Conservation (phyloP, 2,797 vertebrate species). For the Tapirus indicus region DNA sequence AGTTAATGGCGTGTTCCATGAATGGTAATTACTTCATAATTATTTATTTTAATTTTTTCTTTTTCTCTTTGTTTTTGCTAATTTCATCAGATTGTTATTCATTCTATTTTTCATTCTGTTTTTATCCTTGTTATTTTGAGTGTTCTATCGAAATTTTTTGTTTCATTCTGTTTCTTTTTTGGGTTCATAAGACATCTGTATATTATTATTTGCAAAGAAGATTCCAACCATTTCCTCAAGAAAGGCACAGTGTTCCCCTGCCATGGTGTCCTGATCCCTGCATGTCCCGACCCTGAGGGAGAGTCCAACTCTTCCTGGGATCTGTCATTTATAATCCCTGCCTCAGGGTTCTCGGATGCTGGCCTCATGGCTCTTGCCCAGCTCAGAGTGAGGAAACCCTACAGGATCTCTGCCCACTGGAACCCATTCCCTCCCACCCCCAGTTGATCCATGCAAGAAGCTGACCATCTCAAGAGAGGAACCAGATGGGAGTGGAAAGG, state of each 20-base stretch:
- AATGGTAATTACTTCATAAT: neutral
- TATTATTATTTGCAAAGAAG: neutral
- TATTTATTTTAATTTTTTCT: neutral
- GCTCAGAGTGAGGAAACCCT: neutral
- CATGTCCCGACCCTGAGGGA: neutral
- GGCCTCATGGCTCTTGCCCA: neutral
- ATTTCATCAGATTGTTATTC: neutral
- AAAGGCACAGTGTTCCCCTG: neutral
- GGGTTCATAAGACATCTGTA: neutral
- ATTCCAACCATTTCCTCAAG: neutral
- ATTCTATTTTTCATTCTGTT: neutral
- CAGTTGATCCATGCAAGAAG: neutral
- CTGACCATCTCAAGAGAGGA: neutral
- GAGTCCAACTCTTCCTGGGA: neutral
- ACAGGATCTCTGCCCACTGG: neutral
- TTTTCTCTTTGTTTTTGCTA: neutral
- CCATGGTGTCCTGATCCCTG: neutral
- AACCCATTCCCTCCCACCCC: neutral
- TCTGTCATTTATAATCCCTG: neutral
- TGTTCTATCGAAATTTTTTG: neutral
- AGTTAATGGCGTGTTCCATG: neutral
- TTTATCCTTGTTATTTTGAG: neutral
- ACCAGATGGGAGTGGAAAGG: neutral
- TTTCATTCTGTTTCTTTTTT: neutral
- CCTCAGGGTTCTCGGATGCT: neutral